phyloP scores from a whole-genome alignment of 2,888 invertebrate species.

The Carterocephalus palaemon region DNA sequence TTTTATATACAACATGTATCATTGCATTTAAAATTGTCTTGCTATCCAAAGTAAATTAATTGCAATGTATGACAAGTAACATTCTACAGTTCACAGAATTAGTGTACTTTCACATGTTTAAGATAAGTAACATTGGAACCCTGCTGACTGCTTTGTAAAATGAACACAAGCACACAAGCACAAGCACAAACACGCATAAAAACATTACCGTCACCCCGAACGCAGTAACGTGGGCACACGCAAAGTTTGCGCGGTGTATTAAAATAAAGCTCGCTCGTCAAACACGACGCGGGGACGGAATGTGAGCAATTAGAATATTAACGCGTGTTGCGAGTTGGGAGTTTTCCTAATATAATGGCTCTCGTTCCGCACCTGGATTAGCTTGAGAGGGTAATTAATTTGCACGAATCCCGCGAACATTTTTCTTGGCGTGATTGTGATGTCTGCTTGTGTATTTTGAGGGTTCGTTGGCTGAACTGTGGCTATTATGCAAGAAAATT shows the following conservation, averaged over 20 bases:
- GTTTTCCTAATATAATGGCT: slow-evolving; percentile 33
- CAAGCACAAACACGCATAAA: too few relatives aligned
- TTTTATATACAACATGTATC: too few relatives aligned
- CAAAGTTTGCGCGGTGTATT: slow-evolving; percentile 25
- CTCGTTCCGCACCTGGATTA: slow-evolving; percentile 21
- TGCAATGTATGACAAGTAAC: too few relatives aligned
- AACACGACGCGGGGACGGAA: slow-evolving; percentile 33
- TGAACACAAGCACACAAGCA: too few relatives aligned
- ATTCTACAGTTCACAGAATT: too few relatives aligned
- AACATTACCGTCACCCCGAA: neutral
- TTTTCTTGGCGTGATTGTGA: slow-evolving; percentile 7
- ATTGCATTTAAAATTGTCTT: too few relatives aligned
- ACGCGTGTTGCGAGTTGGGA: slow-evolving; percentile 37
- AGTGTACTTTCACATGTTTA: too few relatives aligned
- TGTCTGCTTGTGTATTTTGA: neutral
- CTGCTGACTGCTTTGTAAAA: too few relatives aligned
- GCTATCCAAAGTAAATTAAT: too few relatives aligned
- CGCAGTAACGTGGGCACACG: slow-evolving; percentile 11
- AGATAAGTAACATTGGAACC: too few relatives aligned
- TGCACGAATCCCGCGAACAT: slow-evolving; percentile 11
- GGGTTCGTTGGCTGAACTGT: too few relatives aligned
- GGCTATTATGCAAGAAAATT: too few relatives aligned
- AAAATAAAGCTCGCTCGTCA: slow-evolving; percentile 32
- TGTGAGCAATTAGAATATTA: slow-evolving; percentile 41
- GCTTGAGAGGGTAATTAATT: slow-evolving; percentile 22